Conservation (phyloP, 1,140 invertebrate species). For the Drosophila serrata region DNA sequence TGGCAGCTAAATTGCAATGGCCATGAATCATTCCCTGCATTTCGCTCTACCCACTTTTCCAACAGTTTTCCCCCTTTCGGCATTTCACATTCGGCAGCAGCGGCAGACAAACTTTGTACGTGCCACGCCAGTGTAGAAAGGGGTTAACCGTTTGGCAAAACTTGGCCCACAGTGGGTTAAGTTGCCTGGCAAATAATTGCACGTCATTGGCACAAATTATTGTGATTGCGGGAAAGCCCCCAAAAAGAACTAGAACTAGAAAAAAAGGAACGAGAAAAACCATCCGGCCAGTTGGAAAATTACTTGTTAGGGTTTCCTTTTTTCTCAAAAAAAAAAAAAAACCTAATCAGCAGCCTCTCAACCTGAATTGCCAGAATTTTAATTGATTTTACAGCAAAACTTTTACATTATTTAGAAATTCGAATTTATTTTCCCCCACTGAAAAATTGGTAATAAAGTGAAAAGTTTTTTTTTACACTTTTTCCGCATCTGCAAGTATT, state of each 20-base stretch:
- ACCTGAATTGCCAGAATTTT: constrained; percentile 7
- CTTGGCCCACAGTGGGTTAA: constrained; percentile 22
- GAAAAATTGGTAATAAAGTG: neutral
- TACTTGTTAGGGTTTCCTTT: neutral
- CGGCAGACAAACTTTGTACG: constrained; percentile 79
- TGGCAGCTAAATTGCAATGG: constrained; percentile 80
- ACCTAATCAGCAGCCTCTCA: neutral
- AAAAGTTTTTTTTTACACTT: neutral
- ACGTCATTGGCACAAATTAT: constrained; percentile 79
- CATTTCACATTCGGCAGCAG: constrained; percentile 52
- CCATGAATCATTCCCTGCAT: constrained; percentile 72
- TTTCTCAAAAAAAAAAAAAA: neutral
- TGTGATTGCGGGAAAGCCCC: constrained; percentile 28
- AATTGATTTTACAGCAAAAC: constrained; percentile 2
- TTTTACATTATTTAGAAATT: neutral
- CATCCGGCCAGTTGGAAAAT: neutral
- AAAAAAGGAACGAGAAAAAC: neutral
- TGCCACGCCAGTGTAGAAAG: constrained; percentile 51
- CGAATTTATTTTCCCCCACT: neutral
- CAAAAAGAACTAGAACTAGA: too few relatives aligned
- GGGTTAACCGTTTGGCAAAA: neutral
- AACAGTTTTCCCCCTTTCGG: constrained; percentile 21
- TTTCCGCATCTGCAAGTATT: neutral
- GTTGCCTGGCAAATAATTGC: constrained; percentile 74
- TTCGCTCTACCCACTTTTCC: constrained; percentile 17